Evolutionary conservation across 35 echinoderm and acorn worm species (phyloP), one percentile per base, ranked within the genome.

Genomic region (Acanthaster planci): DNA sequence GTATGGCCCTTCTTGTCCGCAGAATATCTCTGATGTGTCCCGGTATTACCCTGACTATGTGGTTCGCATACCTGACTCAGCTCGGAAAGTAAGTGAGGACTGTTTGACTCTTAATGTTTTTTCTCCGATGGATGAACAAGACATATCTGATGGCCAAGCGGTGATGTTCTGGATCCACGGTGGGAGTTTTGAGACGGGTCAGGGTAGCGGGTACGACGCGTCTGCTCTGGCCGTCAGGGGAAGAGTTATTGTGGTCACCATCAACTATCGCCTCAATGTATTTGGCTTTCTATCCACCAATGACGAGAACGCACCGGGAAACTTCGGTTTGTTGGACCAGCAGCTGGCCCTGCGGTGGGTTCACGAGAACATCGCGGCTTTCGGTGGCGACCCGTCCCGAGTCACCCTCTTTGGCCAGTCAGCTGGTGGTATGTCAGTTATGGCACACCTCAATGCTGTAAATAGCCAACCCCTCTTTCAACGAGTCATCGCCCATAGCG

Each of bases 111-210:
- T 81, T 10, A 81, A 81, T 81, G 10, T 81, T 2, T 81, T 81
- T 31, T 34, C 79, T 34, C 79, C 79, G 1, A 26, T 34, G 18
- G 2, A 32, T n/a, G 53, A 12, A 52, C 39, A 21, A 54, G n/a
- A 19, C 1, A 32, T 14, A 14, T 4, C 1, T 35, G 79, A 51
- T 7, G 55, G 76, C 82, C 51, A 40, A 37, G 68, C 92, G 4
- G 92, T 94, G 1, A 86, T 94, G 87, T 82, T 94, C 17, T 94
- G 87, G 87, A 82, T 94, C 1, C 87, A 94, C 51, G 92, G 87
- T 10, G 92, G 92, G 15, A 76, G 58, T 9, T 90, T 86, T 30
- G 40, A 44, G 1, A 68, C 55, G 1, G 87, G 87, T 22, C 53
- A 52, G 2, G 84, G 87, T 50, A 79, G 77, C 30, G 52, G 77